These are phyloP conservation scores for Pristiophorus japonicus DNA, from an alignment of 2,113 vertebrate genomes.

Conservation along the genomic window DNA sequence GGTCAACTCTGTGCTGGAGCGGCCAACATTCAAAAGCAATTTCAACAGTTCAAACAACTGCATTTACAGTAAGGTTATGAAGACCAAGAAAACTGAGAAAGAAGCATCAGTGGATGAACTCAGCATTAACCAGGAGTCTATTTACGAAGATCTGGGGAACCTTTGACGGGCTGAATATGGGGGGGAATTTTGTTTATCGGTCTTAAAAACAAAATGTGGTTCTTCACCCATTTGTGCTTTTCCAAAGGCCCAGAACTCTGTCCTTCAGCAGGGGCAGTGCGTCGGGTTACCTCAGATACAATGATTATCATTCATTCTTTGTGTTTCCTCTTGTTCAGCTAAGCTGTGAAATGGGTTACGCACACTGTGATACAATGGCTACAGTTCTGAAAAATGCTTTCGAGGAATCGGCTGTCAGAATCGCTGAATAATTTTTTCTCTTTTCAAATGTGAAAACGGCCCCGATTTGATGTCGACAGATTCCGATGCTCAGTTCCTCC, in stretches of 20 bases:
- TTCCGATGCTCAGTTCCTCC: not conserved
- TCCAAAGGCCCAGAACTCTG: not conserved
- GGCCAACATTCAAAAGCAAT: slow-evolving; percentile 43
- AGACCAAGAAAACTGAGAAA: slow-evolving; percentile 42
- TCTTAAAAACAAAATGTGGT: not conserved
- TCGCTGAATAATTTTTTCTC: not conserved
- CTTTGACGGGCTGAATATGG: slow-evolving; percentile 38
- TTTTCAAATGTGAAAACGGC: not conserved
- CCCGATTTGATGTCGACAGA: not conserved
- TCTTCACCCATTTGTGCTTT: not conserved
- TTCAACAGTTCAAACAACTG: slow-evolving; percentile 65
- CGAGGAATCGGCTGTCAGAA: not conserved
- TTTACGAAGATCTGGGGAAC: slow-evolving; percentile 52
- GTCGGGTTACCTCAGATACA: not conserved
- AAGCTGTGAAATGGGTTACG: not conserved
- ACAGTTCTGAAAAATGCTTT: not conserved
- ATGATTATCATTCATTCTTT: not conserved
- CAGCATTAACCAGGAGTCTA: slow-evolving; percentile 37
- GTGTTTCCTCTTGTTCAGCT: not conserved
- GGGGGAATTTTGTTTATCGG: not conserved
- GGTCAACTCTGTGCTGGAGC: not conserved
- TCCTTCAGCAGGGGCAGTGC: not conserved
- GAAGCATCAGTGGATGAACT: slow-evolving; percentile 44
- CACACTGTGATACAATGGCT: not conserved
- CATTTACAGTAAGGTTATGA: slow-evolving; percentile 77